phyloP scores from a whole-genome alignment of 2,797 vertebrate species.

The Characodon lateralis region DNA sequence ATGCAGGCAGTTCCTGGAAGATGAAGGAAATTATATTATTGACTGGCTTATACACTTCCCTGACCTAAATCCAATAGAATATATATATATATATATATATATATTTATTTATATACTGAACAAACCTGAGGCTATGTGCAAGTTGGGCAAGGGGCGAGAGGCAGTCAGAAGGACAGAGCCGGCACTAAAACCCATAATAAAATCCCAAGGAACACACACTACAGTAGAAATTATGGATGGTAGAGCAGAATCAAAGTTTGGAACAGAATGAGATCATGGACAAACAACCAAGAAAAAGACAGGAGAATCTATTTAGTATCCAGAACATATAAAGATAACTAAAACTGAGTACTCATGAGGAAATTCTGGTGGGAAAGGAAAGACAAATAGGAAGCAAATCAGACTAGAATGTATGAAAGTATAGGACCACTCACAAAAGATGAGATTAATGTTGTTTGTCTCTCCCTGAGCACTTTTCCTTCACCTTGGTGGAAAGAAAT shows the following conservation, averaged over 20 bases:
- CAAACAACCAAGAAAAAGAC: not conserved
- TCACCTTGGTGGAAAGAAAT: slow-evolving; percentile 6
- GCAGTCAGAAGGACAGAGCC: too few relatives aligned
- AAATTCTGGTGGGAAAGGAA: not conserved
- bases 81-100: too few relatives aligned
- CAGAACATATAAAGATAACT: not conserved
- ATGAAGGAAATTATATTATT: too few relatives aligned
- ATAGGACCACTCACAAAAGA: not conserved
- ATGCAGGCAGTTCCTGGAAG: too few relatives aligned
- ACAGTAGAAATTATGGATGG: too few relatives aligned
- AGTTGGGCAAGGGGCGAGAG: too few relatives aligned
- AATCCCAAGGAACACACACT: not conserved
- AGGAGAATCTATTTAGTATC: not conserved
- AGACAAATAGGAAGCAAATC: slow-evolving; percentile 3
- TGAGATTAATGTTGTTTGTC: slow-evolving; percentile 1
- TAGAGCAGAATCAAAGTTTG: not conserved
- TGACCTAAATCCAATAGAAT: too few relatives aligned
- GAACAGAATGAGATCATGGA: not conserved
- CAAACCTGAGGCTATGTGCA: too few relatives aligned
- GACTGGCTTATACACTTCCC: too few relatives aligned
- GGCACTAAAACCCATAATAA: not conserved
- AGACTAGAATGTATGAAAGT: not conserved
- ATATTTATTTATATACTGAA: too few relatives aligned
- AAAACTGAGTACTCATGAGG: slow-evolving; percentile 1
- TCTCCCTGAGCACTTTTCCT: not conserved